Base-by-base conservation (phyloP, 2,113 vertebrate species). In the Dascyllus trimaculatus region DNA sequence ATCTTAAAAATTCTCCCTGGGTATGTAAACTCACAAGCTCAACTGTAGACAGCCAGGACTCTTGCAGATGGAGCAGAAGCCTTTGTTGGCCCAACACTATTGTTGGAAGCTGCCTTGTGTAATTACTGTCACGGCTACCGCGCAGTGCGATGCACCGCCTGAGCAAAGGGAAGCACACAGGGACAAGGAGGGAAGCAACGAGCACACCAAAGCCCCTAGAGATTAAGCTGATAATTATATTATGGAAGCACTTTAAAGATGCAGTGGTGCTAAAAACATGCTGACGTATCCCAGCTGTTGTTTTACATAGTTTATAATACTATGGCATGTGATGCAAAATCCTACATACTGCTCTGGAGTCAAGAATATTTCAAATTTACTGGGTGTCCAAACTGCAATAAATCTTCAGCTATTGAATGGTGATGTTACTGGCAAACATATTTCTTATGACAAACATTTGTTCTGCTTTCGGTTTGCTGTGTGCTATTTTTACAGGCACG, bases 1-100 rank as follows among this genome's bases (percentile, higher is more conserved):
- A 1, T 46, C 14, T 10, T 46, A 46, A 1, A 46, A 46, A 46
- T 4, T 18, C 15, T 17, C 3, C 14, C 15, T 5, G 14, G 14
- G 14, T 18, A 46, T 46, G 6, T 46, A 46, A 46, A 46, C 45
- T 46, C 6, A 15, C 17, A 10, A 18, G 15, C 45, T 17, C 2
- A 46, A 5, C 14, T 46, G 13, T 4, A 63, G 87, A 84, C 80
- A 83, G 87, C 53, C 78, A 40, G 78, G 82, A 75, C 87, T 88
- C 88, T 78, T 85, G 89, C 79, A 58, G 82, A 32, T 86, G 64
- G 88, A 86, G 90, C 81, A 85, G 85, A 81, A 85, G 89, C 68
- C 90, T 92, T 92, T 94, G 93, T 93, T 94, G 92, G 91, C 68
- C 87, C 91, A 93, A 92, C 93, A 93, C 85, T 85, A 93, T 91